Conservation (phyloP, 2,888 invertebrate genomes). For the Limnephilus rhombicus region DNA sequence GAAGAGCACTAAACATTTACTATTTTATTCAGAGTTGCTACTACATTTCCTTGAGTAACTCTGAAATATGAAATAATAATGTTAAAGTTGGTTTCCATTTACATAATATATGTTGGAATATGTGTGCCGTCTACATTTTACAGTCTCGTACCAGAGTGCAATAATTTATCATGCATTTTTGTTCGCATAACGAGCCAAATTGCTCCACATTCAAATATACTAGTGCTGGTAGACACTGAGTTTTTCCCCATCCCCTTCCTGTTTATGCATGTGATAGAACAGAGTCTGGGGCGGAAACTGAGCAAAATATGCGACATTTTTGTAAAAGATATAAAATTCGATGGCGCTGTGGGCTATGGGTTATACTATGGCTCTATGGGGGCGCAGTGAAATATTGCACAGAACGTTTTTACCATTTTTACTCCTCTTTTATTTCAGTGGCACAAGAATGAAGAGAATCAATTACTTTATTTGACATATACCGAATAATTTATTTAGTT, state of each 20-base stretch:
- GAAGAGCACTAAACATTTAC: not conserved
- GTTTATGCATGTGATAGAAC: not conserved
- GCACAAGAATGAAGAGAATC: not conserved
- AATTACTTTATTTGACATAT: not conserved
- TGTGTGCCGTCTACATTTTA: constrained; percentile 9
- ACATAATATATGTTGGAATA: not conserved
- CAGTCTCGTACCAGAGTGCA: not conserved
- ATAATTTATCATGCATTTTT: constrained; percentile 60
- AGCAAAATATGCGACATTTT: constrained; percentile 18
- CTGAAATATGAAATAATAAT: not conserved
- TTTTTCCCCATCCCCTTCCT: constrained; percentile 9
- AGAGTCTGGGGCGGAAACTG: constrained; percentile 1
- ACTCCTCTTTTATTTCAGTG: not conserved
- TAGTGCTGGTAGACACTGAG: not conserved
- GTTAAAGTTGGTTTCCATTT: not conserved
- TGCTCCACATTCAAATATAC: constrained; percentile 56
- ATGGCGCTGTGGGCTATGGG: not conserved
- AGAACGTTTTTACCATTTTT: not conserved
- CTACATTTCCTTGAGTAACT: not conserved
- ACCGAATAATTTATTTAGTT: no score
- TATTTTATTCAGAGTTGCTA: not conserved
- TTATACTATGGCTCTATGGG: not conserved
- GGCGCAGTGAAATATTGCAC: not conserved
- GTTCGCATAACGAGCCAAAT: constrained; percentile 59
- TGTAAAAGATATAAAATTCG: constrained; percentile 5